phyloP scores from a whole-genome alignment of 2,113 vertebrate species.

The Condylura cristata region DNA sequence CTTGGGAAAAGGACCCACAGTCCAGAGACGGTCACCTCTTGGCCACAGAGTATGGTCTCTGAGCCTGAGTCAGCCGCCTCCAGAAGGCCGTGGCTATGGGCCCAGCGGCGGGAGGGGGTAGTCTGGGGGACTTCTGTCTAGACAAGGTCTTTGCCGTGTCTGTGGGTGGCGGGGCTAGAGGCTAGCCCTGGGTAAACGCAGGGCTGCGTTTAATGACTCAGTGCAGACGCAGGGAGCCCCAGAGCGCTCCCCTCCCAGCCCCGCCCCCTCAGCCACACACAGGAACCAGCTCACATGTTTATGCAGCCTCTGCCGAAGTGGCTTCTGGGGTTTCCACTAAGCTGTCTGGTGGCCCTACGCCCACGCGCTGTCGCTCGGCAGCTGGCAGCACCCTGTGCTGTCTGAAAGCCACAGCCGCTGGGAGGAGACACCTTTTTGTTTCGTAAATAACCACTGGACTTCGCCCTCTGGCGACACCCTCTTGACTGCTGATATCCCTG shows the following conservation, averaged over 20 bases:
- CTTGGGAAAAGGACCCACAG: background rate
- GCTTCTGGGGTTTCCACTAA: background rate
- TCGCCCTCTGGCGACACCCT: background rate
- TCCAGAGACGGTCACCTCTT: background rate
- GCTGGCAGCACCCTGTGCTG: rapidly evolving
- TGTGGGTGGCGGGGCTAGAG: background rate
- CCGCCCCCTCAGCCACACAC: background rate
- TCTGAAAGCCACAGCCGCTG: background rate
- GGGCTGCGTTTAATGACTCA: background rate
- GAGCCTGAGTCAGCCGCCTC: background rate
- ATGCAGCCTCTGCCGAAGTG: background rate
- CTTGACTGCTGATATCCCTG: background rate
- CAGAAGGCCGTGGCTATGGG: background rate
- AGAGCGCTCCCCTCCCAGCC: background rate
- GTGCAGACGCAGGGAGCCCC: background rate
- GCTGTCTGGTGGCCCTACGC: background rate
- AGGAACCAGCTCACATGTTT: background rate
- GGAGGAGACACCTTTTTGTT: background rate
- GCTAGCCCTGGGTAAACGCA: background rate
- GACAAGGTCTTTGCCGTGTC: background rate
- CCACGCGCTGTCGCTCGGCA: background rate
- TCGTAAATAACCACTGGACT: background rate
- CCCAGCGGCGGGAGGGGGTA: background rate
- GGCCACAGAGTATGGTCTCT: background rate
- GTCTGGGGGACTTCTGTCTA: background rate